phyloP scores from a whole-genome alignment of 2,797 vertebrate genomes.

The Arrhamphus sclerolepis region DNA sequence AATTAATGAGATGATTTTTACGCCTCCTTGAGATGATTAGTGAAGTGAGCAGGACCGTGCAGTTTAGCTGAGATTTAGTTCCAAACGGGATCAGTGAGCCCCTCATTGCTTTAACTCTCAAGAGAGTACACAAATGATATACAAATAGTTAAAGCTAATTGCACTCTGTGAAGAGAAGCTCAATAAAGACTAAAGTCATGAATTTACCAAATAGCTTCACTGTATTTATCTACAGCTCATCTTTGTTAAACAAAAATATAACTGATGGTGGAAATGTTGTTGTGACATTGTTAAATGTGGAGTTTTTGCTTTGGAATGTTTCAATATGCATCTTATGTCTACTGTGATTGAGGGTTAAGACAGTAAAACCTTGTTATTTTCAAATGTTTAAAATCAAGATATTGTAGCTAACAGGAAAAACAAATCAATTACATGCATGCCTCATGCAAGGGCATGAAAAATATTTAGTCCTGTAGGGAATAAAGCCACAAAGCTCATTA shows the following conservation, averaged over 20 bases:
- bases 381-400: conserved; percentile 16
- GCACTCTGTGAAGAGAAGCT: conserved; percentile 22
- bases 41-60: conserved; percentile 21
- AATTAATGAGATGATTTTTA: conserved; percentile 65
- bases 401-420: conserved; percentile 7
- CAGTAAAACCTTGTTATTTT: conserved; percentile 1
- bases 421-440: background rate
- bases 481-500: too few species aligned
- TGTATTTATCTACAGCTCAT: conserved; percentile 7
- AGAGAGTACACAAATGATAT: conserved; percentile 29
- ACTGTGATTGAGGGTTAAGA: conserved; percentile 19
- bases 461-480: background rate
- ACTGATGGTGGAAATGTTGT: conserved; percentile 17
- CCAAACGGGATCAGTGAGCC: conserved; percentile 13
- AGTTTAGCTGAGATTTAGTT: conserved; percentile 16
- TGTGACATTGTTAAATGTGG: background rate
- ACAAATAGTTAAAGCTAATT: conserved; percentile 42
- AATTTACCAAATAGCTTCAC: background rate
- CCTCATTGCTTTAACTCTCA: conserved; percentile 20
- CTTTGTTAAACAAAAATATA: conserved; percentile 11
- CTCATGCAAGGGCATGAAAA: background rate
- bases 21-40: conserved; percentile 46
- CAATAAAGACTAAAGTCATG: conserved; percentile 15
- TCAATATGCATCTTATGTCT: conserved; percentile 1
- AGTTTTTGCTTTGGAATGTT: conserved; percentile 8